Evolutionary conservation across 2,113 vertebrate species (phyloP).

Genomic region (Thinocorus orbignyianus): DNA sequence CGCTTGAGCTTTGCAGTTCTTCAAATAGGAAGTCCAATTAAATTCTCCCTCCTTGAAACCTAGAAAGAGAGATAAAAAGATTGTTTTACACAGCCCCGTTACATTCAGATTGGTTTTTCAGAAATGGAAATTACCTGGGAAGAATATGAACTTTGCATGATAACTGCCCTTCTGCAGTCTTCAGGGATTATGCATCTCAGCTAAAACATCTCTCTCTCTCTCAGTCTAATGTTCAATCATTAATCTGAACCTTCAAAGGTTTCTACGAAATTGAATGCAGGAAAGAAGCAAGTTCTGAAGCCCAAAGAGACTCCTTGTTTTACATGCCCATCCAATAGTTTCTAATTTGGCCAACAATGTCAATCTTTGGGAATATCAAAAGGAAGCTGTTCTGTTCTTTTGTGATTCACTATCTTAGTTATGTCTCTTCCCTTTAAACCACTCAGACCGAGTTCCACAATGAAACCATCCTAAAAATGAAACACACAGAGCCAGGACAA

Average conservation of each 20-base stretch:
- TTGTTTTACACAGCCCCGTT: not conserved
- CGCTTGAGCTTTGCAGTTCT: slow-evolving; percentile 87
- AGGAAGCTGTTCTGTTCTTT: not conserved
- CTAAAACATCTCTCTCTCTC: not conserved
- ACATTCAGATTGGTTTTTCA: slow-evolving; percentile 19
- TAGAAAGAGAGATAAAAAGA: slow-evolving; percentile 56
- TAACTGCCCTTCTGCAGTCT: not conserved
- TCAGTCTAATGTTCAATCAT: slow-evolving; percentile 4
- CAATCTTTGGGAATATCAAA: not conserved
- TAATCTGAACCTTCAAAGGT: slow-evolving; percentile 22
- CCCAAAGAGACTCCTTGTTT: not conserved
- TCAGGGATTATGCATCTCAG: not conserved
- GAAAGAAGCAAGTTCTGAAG: not conserved
- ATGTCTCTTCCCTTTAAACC: not conserved
- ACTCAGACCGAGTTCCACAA: not conserved
- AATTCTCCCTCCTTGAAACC: slow-evolving; percentile 90
- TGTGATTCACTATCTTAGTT: not conserved
- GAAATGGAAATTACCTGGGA: slow-evolving; percentile 40
- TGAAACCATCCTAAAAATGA: not conserved
- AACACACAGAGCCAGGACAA: not conserved
- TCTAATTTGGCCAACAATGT: not conserved
- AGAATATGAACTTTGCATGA: slow-evolving; percentile 24
- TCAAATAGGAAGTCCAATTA: slow-evolving; percentile 89
- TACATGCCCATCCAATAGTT: not conserved
- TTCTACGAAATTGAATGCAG: slow-evolving; percentile 10